Base-by-base conservation (phyloP, 2,888 invertebrate genomes). In the Epinotia demarniana region DNA sequence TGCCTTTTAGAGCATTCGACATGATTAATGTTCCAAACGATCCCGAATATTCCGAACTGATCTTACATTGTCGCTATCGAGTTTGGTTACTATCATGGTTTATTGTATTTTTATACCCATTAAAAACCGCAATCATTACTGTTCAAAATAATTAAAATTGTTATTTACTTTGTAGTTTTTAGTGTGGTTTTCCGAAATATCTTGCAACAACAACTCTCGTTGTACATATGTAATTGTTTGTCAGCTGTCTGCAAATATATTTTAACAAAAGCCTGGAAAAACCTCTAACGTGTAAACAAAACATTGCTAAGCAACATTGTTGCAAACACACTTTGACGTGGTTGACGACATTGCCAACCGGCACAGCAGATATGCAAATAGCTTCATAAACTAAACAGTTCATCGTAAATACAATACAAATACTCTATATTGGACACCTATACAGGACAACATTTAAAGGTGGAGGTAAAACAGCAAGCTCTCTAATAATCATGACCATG, bases 21-120 rank as follows among this genome's bases (percentile, higher is more conserved):
- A 84, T 90, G 91, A 92, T 90, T 90, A 90, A 92, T 89, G 86
- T 80, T 74, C 75, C 78, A 81, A 78, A 79, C 77, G 60, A 58
- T 49, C 75, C 69, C 57, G 33, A 62, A 69, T 69, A 23, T 55
- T 9, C 49, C 39, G 49, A 18, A 11, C 23, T 16, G 55, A 73
- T 53, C 63, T 46, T 18, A 60, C 57, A 60, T 18, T 62, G 62
- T 74, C 57, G 27, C 53, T n/a, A 62, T 63, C 12, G 12, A 46
- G 46, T 63, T 63, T 63, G 33, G 43, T 63, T 46, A 19, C 63
- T 18, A n/a, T 46, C 18, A 27, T n/a, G 19, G 6, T 62, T 53
- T n/a, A 49, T 66, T n/a, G n/a, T 66, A n/a, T 33, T 64, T 49
- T 49, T 27, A 8, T 53, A 13, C n/a, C 16, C n/a, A 53, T 53